These are phyloP conservation scores for Eospalax fontanierii DNA, from an alignment of 2,797 vertebrate species.

Conservation along the genomic window DNA sequence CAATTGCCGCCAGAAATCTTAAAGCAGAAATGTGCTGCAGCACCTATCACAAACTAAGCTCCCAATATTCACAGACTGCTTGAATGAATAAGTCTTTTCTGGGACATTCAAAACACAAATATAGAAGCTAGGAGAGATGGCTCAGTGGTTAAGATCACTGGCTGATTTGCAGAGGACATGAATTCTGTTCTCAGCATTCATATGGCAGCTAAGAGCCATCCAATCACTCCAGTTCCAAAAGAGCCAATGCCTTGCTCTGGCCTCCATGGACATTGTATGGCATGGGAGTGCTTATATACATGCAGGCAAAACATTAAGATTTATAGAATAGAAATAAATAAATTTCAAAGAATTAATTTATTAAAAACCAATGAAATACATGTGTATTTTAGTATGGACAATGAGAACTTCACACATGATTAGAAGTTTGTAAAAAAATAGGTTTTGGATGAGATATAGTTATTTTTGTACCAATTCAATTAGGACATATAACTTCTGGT, in stretches of 20 bases:
- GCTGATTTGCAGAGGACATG: no score
- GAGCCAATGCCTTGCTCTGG: no score
- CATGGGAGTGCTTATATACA: no score
- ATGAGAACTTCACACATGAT: background rate
- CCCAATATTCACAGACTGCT: background rate
- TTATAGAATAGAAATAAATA: no score
- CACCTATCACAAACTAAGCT: background rate
- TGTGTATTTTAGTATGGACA: background rate
- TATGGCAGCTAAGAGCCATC: no score
- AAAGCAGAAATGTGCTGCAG: background rate
- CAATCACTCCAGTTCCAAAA: no score
- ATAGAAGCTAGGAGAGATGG: no score
- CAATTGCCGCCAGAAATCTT: constrained; percentile 29
- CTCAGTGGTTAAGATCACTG: no score
- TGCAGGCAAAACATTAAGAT: no score
- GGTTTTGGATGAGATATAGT: background rate
- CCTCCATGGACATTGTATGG: no score
- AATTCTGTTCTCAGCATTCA: no score
- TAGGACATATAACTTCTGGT: background rate
- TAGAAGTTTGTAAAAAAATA: background rate
- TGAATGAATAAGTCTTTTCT: constrained; percentile 6
- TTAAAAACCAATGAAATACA: background rate
- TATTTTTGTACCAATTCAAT: background rate
- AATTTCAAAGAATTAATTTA: background rate
- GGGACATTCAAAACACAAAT: background rate